Conservation (phyloP, 1,140 invertebrate species). For the Drosophila tani region DNA sequence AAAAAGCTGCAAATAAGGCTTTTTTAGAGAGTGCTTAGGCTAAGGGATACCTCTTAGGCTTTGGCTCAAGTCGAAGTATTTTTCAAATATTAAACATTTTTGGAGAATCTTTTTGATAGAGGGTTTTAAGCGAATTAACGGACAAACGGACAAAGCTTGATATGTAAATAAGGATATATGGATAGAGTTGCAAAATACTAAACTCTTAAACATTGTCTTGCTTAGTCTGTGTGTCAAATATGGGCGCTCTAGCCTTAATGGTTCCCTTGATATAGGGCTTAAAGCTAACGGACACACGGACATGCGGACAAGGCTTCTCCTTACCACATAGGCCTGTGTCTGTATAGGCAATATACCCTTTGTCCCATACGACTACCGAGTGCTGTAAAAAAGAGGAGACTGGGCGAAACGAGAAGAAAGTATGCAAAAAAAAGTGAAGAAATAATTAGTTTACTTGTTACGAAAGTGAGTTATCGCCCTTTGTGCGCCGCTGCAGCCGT, state of each 20-base stretch:
- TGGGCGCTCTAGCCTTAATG: no score
- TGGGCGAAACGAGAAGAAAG: constrained; percentile 11
- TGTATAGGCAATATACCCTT: constrained; percentile 4
- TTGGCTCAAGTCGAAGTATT: no score
- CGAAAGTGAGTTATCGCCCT: constrained; percentile 79
- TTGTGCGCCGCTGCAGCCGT: constrained; percentile 62
- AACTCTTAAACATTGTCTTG: no score
- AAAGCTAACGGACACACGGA: neutral
- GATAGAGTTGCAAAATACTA: no score
- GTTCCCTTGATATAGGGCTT: neutral
- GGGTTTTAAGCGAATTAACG: neutral
- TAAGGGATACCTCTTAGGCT: neutral
- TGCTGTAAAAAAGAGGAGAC: neutral
- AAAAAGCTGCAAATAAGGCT: constrained; percentile 9
- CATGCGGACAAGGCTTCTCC: neutral
- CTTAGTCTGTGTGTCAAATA: no score
- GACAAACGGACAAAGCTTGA: neutral
- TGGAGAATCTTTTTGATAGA: neutral
- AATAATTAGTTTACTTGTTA: constrained; percentile 84
- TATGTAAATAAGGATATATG: neutral
- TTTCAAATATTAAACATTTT: no score
- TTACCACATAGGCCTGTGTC: neutral
- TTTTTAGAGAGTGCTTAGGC: neutral
- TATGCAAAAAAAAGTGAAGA: constrained; percentile 69
- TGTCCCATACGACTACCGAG: constrained; percentile 2